phyloP scores from a whole-genome alignment of 2,797 vertebrate species.

The Nothura maculosa region DNA sequence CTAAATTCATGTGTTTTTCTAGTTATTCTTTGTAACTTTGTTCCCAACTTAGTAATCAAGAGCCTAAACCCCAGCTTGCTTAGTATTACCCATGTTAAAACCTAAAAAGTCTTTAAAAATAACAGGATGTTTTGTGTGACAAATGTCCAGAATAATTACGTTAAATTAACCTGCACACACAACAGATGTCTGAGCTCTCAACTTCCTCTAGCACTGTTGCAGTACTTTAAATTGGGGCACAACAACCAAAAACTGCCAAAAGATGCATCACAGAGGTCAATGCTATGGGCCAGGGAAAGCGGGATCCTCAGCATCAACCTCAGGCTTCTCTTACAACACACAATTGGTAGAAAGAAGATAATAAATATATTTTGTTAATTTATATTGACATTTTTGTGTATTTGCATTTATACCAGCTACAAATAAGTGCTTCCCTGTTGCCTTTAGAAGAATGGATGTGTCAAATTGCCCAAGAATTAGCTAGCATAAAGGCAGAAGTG shows the following conservation, averaged over 20 bases:
- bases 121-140: background rate
- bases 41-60: background rate
- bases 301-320: background rate
- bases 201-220: background rate
- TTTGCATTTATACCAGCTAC: background rate
- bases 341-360: background rate
- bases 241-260: background rate
- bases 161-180: background rate
- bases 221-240: background rate
- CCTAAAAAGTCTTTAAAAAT: background rate
- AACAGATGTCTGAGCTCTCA: background rate
- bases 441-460: background rate
- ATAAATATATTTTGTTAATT: background rate
- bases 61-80: background rate
- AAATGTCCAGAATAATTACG: rapidly evolving
- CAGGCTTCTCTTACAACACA: background rate
- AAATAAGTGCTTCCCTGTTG: background rate
- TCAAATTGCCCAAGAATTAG: background rate
- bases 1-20: background rate
- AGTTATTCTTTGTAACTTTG: background rate
- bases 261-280: background rate
- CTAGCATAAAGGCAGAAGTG: background rate
- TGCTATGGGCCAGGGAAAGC: rapidly evolving
- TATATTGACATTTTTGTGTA: background rate
- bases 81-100: background rate